Evolutionary conservation across 2,113 vertebrate genomes (phyloP), one percentile per base, ranked within the genome.

Genomic region (Dipodomys ordii): DNA sequence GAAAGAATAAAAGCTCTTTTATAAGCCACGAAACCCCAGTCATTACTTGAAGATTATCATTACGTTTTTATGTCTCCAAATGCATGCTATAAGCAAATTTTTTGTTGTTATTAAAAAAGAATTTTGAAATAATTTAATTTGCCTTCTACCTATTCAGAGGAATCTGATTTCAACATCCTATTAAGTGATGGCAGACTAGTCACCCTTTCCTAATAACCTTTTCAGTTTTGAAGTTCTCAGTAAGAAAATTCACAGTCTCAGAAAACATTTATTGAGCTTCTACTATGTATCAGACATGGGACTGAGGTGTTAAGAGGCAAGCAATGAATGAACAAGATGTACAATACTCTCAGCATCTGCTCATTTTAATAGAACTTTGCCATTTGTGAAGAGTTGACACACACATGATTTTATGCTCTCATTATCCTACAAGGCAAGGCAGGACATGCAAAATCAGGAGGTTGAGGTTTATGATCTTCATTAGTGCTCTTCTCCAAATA

Each of bases 1-100:
- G 69, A 74, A 81, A 71, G 67, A 91, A 88, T 94, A 95, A 92
- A 96, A 88, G 72, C n/a, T 68, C 77, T 83, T 94, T 93, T 78
- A 94, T 74, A 96, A 91, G 65, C 72, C 65, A 68, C 91, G 82
- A 96, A 96, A 72, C 53, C 44, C 11, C 30, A 15, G n/a, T 44
- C 25, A 35, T 93, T 87, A 81, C 90, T 95, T 96, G 44, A 44
- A 67, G 69, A 76, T 87, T 74, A 76, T 77, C 39, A 84, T 88
- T 78, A 27, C 82, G 62, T 83, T 95, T 94, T 97, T 95, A 90
- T 92, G 81, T 93, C 65, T 93, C 92, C 0, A 15, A 60, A 39
- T 64, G 30, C 23, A 84, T 87, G 44, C 69, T 94, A n/a, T 27
- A 69, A 44, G 11, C 35, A 57, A 69, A 39, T 90, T 88, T 95